Conservation (phyloP, 1,140 invertebrate genomes). For the Aphis gossypii region DNA sequence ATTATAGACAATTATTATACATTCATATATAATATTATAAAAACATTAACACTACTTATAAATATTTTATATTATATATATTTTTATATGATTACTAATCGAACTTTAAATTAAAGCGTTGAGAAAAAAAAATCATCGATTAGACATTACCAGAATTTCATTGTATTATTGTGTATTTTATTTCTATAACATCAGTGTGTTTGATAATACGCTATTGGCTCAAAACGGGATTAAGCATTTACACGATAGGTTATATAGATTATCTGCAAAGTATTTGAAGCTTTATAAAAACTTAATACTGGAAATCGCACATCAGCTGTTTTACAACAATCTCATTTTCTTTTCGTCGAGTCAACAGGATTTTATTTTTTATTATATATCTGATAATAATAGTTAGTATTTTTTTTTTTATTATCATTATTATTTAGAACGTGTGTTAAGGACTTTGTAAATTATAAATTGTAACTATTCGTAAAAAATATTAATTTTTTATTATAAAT, state of each 20-base stretch:
- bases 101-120: not conserved
- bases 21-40: not conserved
- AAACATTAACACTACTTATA: not conserved
- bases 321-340: not conserved
- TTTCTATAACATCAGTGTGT: not conserved
- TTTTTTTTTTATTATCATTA: not conserved
- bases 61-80: too few species aligned
- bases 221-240: not conserved
- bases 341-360: not conserved
- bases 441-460: too few species aligned
- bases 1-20: not conserved
- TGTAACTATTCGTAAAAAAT: not conserved
- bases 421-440: not conserved
- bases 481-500: not conserved
- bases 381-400: not conserved
- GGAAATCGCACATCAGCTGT: not conserved
- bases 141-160: not conserved
- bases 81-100: not conserved
- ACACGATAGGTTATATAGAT: not conserved
- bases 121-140: not conserved
- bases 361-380: not conserved
- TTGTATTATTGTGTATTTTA: not conserved
- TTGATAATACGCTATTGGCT: not conserved
- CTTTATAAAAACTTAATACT: constrained; percentile 2
- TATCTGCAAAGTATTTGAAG: not conserved